Evolutionary conservation across 2,113 vertebrate species (phyloP), one percentile per base, ranked within the genome.

Genomic region (Oceanites oceanicus): DNA sequence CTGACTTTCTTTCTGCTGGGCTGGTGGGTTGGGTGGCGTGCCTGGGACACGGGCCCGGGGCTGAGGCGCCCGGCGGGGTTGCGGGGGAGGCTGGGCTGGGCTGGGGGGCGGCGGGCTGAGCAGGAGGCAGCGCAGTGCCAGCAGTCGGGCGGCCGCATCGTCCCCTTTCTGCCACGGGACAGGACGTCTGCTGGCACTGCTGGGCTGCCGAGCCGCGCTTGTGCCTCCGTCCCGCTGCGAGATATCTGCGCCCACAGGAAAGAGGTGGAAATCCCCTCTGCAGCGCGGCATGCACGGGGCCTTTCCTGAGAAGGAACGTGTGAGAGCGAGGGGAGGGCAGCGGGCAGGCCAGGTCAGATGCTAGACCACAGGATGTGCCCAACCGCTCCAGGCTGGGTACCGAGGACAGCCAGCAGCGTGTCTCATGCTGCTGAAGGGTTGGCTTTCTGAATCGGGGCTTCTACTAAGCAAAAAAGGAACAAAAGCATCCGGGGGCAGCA

Each of bases 111-210:
- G 29, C 1, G 11, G 8, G 45, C 32, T 16, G 61, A 38, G 83
- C 71, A 17, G 67, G 50, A 34, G 20, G 40, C 53, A 62, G 30
- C 4, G 6, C 61, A 0, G 1, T 12, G 45, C 8, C 62, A 9
- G 9, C 12, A 0, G 40, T 5, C 10, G 18, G 50, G 38, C 10
- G 15, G 59, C 36, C 2, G 4, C 72, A n/a, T 9, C 14, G 0
- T 40, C 38, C 52, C 49, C 21, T 55, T 26, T 21, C 38, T 45
- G 70, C 0, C 0, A 3, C 3, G 2, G 47, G 44, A 11, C 1
- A 0, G 38, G 26, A 62, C 2, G 3, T 4, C 29, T 17, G 10
- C 52, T 2, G 29, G 70, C 73, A 21, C 36, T 13, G 53, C 90
- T 2, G 21, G n/a, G 71, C 67, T 65, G 77, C 55, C 0, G 3